These are phyloP conservation scores for Lepidocyrtoides sp. DNA, from an alignment of 2,888 invertebrate genomes.

Conservation along the genomic window DNA sequence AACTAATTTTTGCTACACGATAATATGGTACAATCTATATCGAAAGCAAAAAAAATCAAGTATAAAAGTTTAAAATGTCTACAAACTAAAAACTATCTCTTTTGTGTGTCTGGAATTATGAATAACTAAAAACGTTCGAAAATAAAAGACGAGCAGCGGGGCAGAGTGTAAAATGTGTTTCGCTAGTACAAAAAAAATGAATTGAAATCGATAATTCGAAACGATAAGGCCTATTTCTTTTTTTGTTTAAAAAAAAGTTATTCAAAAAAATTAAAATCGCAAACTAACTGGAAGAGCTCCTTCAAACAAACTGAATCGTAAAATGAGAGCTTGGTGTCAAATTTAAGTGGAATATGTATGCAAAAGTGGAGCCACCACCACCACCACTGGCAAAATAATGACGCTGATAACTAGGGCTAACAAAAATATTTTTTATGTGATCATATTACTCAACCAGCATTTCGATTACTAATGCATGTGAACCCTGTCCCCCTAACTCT, in stretches of 20 bases:
- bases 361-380: not conserved
- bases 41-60: not conserved
- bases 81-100: conserved; percentile 2
- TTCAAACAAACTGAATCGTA: conserved; percentile 61
- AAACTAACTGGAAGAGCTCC: conserved; percentile 62
- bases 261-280: conserved; percentile 29
- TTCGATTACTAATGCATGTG: conserved; percentile 12
- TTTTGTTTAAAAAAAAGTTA: not conserved
- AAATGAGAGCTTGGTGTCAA: conserved; percentile 45
- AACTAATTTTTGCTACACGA: not conserved
- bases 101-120: conserved; percentile 13
- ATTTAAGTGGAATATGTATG: conserved; percentile 10
- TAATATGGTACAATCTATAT: not conserved
- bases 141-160: not conserved
- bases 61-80: conserved; percentile 28
- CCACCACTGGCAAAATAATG: too few relatives aligned
- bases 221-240: not conserved
- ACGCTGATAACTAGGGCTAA: not conserved
- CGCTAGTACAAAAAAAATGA: conserved; percentile 10
- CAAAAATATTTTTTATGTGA: conserved; percentile 31
- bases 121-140: not conserved
- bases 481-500: not conserved
- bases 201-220: not conserved
- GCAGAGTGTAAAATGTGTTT: conserved; percentile 27
- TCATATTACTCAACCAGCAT: conserved; percentile 22